Conservation (phyloP, 2,888 invertebrate genomes). For the Dilophus febrilis region DNA sequence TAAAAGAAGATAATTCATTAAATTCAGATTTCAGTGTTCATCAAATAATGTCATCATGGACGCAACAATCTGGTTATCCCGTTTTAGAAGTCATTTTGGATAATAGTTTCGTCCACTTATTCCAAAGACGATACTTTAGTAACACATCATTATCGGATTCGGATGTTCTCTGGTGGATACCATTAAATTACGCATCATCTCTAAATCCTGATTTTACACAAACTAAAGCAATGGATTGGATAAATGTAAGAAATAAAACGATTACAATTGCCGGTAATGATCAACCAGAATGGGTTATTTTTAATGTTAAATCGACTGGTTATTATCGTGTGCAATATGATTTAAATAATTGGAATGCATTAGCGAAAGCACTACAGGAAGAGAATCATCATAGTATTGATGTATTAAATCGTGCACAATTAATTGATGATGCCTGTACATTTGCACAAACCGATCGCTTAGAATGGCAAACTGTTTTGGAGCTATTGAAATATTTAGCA, state of each 20-base stretch:
- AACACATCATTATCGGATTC: neutral
- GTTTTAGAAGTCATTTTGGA: constrained; percentile 27
- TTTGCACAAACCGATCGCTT: constrained; percentile 38
- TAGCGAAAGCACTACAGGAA: neutral
- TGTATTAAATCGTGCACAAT: constrained; percentile 47
- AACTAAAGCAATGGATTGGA: constrained; percentile 16
- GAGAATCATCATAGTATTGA: constrained; percentile 6
- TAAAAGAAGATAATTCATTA: constrained; percentile 15
- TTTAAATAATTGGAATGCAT: constrained; percentile 3
- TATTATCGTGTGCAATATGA: constrained; percentile 8
- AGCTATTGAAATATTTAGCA: constrained; percentile 33
- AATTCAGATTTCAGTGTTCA: constrained; percentile 20
- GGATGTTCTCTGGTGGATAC: constrained; percentile 19
- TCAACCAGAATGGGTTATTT: constrained; percentile 4
- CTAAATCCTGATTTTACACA: constrained; percentile 20
- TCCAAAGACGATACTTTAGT: neutral
- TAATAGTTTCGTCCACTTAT: neutral
- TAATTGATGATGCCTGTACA: constrained; percentile 49
- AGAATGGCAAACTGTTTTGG: constrained; percentile 29
- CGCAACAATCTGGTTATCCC: constrained; percentile 35
- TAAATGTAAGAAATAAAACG: neutral
- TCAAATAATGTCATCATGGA: constrained; percentile 37
- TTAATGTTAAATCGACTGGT: constrained; percentile 6
- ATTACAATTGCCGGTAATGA: neutral
- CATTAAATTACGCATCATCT: constrained; percentile 20